Base-by-base conservation (phyloP, 2,888 invertebrate genomes). In the Rhagonycha lutea region DNA sequence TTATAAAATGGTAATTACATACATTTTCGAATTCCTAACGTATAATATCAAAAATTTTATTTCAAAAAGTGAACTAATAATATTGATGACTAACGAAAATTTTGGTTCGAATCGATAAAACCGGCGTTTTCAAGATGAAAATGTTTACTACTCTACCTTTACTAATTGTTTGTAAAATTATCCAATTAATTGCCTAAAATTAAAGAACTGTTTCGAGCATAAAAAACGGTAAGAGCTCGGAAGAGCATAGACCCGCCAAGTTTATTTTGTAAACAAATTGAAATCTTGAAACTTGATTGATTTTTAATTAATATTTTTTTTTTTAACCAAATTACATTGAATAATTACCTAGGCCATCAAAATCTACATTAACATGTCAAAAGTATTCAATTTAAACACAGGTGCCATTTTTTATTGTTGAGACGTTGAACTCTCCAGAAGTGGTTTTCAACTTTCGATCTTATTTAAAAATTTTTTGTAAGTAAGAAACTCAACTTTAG, bases 1-100 rank as follows among this genome's bases (percentile, higher is more conserved):
- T 73, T 69, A 69, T 61, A 73, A 73, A 69, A 62, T 68, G 11
- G 28, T 68, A 32, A 68, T 29, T 28, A 14, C 68, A 68, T 65
- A 62, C 23, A 65, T 65, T 65, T 65, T 65, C 63, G 26, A 65
- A 65, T 65, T 65, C 24, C 8, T 24, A 65, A 65, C 63, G 12
- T n/a, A n/a, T n/a, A n/a, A 47, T 5, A 24, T 18, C 63, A 23
- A 62, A 62, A 62, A 62, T 14, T 23, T 4, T 23, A 23, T 24
- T 18, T 63, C 24, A n/a, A 24, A 23, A 63, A 63, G n/a, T 63
- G 1, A 24, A 24, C 63, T 63, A 18, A 61, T 11, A 61, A n/a
- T 32, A 32, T 32, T n/a, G 47, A 47, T 47, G n/a, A 47, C 47
- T 47, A 47, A 47, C n/a, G n/a, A n/a, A 47, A 47, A 47, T 3